These are phyloP conservation scores for Astyanax mexicanus DNA, from an alignment of 2,797 vertebrate genomes.

Conservation along the genomic window DNA sequence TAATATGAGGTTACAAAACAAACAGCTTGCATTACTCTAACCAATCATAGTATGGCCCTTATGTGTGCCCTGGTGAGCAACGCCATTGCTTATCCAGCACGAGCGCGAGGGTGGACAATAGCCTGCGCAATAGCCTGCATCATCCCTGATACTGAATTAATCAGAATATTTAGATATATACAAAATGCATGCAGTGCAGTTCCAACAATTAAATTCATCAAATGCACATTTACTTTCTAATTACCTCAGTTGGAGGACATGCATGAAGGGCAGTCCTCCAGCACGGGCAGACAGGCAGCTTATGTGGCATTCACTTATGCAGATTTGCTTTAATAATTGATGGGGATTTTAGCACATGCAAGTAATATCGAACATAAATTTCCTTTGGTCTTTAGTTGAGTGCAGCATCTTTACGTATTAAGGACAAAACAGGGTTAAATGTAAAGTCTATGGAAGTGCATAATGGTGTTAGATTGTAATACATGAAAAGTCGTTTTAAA, in stretches of 20 bases:
- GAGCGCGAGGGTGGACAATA: not conserved
- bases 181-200: constrained; percentile 46
- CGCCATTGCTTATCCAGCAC: not conserved
- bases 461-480: not conserved
- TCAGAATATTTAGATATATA: constrained; percentile 25
- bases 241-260: constrained; percentile 52
- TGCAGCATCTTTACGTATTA: not conserved
- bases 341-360: constrained; percentile 34
- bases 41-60: not conserved
- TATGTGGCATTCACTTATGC: constrained; percentile 49
- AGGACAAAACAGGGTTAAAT: not conserved
- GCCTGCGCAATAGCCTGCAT: not conserved
- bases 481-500: not conserved
- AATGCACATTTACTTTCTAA: constrained; percentile 56
- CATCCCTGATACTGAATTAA: constrained; percentile 12
- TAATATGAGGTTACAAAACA: constrained; percentile 43
- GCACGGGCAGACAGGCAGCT: constrained; percentile 20
- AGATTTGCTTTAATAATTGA: constrained; percentile 55
- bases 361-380: constrained; percentile 22
- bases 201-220: constrained; percentile 55
- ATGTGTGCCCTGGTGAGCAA: constrained; percentile 12
- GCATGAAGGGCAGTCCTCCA: constrained; percentile 46
- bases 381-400: not conserved
- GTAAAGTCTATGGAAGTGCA: not conserved
- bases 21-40: constrained; percentile 12